These are phyloP conservation scores for Drosophila dunni DNA, from an alignment of 1,140 invertebrate genomes.

Conservation along the genomic window DNA sequence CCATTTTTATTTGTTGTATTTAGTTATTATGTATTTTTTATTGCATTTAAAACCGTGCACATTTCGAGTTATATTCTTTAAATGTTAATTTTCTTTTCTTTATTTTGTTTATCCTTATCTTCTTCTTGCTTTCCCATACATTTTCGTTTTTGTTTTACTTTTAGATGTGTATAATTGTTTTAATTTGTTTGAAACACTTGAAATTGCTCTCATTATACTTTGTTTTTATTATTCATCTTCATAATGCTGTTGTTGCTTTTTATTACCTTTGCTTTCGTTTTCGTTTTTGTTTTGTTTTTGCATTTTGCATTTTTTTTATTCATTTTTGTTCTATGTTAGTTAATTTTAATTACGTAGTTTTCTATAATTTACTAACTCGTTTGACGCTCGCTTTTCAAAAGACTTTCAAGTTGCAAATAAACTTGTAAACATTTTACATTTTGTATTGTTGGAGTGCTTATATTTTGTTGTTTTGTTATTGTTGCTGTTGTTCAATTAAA, in stretches of 20 bases:
- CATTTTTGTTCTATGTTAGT: constrained; percentile 56
- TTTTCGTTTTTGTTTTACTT: constrained; percentile 28
- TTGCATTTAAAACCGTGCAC: constrained; percentile 78
- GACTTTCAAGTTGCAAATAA: constrained; percentile 49
- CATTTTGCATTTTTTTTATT: constrained; percentile 6
- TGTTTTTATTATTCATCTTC: constrained; percentile 26
- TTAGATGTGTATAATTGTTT: constrained; percentile 55
- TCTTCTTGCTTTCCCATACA: constrained; percentile 4
- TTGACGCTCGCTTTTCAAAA: constrained; percentile 68
- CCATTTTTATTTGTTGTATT: constrained; percentile 35
- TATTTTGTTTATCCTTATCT: constrained; percentile 22
- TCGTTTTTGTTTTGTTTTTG: constrained; percentile 60
- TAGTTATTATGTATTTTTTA: constrained; percentile 54
- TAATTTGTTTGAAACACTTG: constrained; percentile 76
- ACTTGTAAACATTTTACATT: constrained; percentile 38
- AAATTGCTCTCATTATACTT: constrained; percentile 78
- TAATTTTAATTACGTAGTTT: constrained; percentile 52
- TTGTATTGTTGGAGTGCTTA: constrained; percentile 32
- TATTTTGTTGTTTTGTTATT: constrained; percentile 19
- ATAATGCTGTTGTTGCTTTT: constrained; percentile 30
- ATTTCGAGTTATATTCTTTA: constrained; percentile 50
- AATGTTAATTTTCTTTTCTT: constrained; percentile 36
- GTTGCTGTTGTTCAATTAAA: constrained; percentile 56
- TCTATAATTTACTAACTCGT: constrained; percentile 76
- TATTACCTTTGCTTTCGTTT: constrained; percentile 42